Conservation (phyloP, 2,888 invertebrate genomes). For the Rhogogaster chlorosoma region DNA sequence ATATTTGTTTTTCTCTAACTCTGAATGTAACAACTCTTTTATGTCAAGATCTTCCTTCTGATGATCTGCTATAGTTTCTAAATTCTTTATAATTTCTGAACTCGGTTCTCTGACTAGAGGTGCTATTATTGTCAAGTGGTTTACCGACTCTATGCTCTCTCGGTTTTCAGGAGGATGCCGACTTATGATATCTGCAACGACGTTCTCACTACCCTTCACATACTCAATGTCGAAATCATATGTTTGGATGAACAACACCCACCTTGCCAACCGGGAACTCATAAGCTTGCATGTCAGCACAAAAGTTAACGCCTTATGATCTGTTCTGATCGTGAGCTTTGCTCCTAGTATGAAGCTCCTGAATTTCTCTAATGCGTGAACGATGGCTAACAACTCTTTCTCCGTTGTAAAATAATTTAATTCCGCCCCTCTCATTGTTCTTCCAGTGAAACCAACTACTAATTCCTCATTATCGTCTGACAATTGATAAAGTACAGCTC, state of each 20-base stretch:
- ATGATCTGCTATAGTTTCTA: not conserved
- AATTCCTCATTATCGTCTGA: not conserved
- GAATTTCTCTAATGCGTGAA: not conserved
- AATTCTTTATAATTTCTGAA: not conserved
- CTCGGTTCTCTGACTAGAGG: not conserved
- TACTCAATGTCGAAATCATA: conserved; percentile 41
- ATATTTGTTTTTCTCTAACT: not conserved
- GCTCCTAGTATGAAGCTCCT: not conserved
- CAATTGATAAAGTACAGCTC: not conserved
- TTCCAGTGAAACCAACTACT: not conserved
- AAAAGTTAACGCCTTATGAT: not conserved
- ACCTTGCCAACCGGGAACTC: conserved; percentile 6
- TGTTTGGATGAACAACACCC: conserved; percentile 24
- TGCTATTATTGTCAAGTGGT: not conserved
- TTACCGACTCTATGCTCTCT: not conserved
- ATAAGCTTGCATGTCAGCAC: not conserved
- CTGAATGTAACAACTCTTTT: not conserved
- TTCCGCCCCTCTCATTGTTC: conserved; percentile 48
- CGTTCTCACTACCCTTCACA: not conserved
- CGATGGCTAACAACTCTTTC: conserved; percentile 51
- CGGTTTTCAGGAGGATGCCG: not conserved
- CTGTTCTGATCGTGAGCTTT: not conserved
- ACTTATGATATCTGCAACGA: conserved; percentile 24
- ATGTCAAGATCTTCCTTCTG: not conserved
- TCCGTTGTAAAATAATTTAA: conserved; percentile 49